Percentiles rank a stretch among this genome's conserved stretches.
Evolutionary conservation across 2,797 vertebrate species (phyloP).

Genomic region (Acrossocheilus fasciatus): DNA sequence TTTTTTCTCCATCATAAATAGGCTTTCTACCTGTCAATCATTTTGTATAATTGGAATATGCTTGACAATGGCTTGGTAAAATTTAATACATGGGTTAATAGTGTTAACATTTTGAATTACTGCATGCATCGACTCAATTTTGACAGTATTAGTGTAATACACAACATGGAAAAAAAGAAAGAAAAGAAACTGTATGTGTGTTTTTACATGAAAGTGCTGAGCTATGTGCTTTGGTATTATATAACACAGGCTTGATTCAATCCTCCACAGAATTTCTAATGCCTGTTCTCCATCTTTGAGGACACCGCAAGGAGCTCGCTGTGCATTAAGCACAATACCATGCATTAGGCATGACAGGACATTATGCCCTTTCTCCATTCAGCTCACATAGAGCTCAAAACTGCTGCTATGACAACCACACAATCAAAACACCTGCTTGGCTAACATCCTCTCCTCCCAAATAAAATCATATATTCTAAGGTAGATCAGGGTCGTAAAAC

Average conservation of each 20-base stretch:
- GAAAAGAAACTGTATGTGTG: background rate
- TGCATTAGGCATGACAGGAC: slow-evolving; percentile 40
- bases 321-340: slow-evolving; percentile 24
- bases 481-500: background rate
- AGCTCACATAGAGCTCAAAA: slow-evolving; percentile 36
- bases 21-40: background rate
- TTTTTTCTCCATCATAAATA: background rate
- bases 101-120: background rate
- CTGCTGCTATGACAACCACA: slow-evolving; percentile 55
- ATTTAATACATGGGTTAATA: background rate
- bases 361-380: slow-evolving; percentile 33
- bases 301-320: background rate
- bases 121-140: background rate
- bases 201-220: slow-evolving; percentile 26
- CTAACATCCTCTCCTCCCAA: slow-evolving; percentile 28
- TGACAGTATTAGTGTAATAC: background rate
- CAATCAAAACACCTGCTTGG: slow-evolving; percentile 41
- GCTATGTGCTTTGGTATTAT: slow-evolving; percentile 20
- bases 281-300: slow-evolving; percentile 21
- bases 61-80: background rate
- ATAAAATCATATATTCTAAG: slow-evolving; percentile 18
- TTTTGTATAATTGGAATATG: background rate
- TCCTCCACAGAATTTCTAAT: background rate
- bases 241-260: background rate
- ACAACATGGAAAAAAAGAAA: background rate